phyloP scores from a whole-genome alignment of 2,888 invertebrate genomes.

The Cephus nigrinus region DNA sequence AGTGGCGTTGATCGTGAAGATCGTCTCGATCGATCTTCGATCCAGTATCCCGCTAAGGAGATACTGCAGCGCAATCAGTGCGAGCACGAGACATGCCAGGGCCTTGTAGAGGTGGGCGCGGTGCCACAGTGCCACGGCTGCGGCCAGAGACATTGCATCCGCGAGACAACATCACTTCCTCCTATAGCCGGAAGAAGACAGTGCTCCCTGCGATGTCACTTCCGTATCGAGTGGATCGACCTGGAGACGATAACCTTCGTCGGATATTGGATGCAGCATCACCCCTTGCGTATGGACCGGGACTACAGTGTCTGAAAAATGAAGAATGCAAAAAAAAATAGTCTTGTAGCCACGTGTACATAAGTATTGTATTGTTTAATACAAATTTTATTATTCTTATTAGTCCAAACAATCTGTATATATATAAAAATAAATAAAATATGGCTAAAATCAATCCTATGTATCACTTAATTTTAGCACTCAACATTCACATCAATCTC shows the following conservation, averaged over 20 bases:
- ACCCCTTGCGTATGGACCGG: not conserved
- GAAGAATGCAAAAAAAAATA: not conserved
- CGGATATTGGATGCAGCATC: not conserved
- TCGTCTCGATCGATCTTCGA: conserved; percentile 61
- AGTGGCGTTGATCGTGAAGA: conserved; percentile 60
- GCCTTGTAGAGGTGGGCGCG: conserved; percentile 71
- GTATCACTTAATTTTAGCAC: no score
- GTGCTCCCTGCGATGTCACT: conserved; percentile 33
- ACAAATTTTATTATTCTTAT: no score
- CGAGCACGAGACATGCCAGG: conserved; percentile 71
- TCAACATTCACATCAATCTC: no score
- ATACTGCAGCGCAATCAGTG: conserved; percentile 77
- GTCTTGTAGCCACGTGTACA: no score
- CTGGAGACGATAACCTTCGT: not conserved
- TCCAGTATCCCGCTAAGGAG: conserved; percentile 76
- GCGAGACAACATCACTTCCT: conserved; percentile 62
- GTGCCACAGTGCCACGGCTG: conserved; percentile 68
- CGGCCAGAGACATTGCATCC: conserved; percentile 63
- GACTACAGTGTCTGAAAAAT: not conserved
- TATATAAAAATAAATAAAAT: no score
- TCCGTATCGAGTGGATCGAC: not conserved
- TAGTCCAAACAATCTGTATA: no score
- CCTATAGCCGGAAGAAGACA: conserved; percentile 48
- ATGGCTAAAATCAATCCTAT: no score
- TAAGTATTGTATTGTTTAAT: no score